These are phyloP conservation scores for Erpetoichthys calabaricus DNA, from an alignment of 2,797 vertebrate species.

Conservation along the genomic window DNA sequence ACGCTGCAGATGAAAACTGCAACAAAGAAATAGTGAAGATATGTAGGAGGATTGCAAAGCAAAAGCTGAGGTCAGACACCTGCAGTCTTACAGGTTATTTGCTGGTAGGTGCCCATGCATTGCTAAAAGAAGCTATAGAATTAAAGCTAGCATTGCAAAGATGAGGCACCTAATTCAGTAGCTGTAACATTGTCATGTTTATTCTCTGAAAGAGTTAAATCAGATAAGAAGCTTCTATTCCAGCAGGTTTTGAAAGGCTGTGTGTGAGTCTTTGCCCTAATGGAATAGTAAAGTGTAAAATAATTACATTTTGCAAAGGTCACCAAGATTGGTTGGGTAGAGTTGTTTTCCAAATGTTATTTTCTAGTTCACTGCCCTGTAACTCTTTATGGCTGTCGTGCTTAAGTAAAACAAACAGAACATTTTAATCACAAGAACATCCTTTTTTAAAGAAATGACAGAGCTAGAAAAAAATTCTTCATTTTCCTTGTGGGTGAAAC, in stretches of 20 bases:
- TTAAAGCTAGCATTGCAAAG: too few species aligned
- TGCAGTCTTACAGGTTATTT: too few species aligned
- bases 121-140: too few species aligned
- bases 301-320: conserved; percentile 45
- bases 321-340: conserved; percentile 31
- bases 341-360: conserved; percentile 57
- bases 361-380: conserved; percentile 65
- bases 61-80: too few species aligned
- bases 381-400: conserved; percentile 40
- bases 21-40: too few species aligned
- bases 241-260: conserved; percentile 3
- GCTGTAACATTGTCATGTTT: too few species aligned
- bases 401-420: conserved; percentile 46
- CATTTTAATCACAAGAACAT: conserved; percentile 42
- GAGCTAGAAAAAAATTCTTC: neutral
- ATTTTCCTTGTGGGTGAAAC: neutral
- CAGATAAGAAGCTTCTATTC: conserved; percentile 1
- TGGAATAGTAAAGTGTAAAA: conserved; percentile 28
- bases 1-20: too few species aligned
- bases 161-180: too few species aligned
- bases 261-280: conserved; percentile 11
- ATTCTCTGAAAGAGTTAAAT: conserved; percentile 3
- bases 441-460: neutral
- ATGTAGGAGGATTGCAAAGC: too few species aligned
- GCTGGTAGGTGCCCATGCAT: too few species aligned